Conservation (phyloP, 2,888 invertebrate genomes). For the Morpho deidamia region DNA sequence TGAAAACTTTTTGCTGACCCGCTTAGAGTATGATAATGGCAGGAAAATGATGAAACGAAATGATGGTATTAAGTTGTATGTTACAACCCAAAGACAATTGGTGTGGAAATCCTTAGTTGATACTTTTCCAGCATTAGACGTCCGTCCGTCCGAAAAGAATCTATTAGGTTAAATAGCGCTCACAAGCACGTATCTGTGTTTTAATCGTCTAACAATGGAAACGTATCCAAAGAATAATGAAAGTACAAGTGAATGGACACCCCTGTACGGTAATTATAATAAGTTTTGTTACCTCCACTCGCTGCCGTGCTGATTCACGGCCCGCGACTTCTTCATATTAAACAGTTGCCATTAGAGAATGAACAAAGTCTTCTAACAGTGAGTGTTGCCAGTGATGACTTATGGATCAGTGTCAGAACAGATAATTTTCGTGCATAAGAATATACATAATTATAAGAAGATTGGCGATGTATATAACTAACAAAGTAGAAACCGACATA, state of each 20-base stretch:
- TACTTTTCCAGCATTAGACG: neutral
- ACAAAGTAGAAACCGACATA: no score
- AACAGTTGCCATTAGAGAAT: constrained; percentile 21
- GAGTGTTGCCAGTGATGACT: no score
- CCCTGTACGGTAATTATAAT: constrained; percentile 39
- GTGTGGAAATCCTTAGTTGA: no score
- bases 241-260: constrained; percentile 75
- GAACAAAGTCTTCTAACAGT: neutral
- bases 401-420: no score
- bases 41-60: neutral
- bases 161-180: neutral
- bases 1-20: no score
- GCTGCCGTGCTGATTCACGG: constrained; percentile 14
- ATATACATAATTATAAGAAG: no score
- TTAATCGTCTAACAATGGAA: constrained; percentile 35
- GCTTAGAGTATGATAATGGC: no score
- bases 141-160: neutral
- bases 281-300: constrained; percentile 20
- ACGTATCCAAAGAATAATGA: constrained; percentile 55
- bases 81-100: no score
- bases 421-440: no score
- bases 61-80: no score
- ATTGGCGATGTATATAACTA: no score
- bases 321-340: constrained; percentile 14
- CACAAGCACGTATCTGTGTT: no score